phyloP scores from a whole-genome alignment of 2,888 invertebrate species.

The Dermolepida albohirtum region DNA sequence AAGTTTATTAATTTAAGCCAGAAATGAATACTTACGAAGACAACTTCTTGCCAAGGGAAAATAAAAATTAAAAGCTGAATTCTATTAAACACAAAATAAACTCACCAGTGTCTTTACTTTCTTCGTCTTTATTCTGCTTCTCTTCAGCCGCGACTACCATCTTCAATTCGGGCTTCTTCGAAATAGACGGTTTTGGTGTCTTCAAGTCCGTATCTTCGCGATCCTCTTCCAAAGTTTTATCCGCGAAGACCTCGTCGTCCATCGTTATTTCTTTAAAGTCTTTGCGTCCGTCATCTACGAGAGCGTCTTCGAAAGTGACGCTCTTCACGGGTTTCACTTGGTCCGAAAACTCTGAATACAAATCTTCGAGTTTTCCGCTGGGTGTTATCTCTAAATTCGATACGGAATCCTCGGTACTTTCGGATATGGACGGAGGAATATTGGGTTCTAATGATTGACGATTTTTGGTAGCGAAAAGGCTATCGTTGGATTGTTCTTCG shows the following conservation, averaged over 20 bases:
- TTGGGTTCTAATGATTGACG: constrained; percentile 49
- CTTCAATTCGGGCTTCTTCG: too few species aligned
- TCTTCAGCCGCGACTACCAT: too few species aligned
- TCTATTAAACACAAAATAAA: neutral
- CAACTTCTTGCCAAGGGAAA: too few species aligned
- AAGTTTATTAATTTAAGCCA: too few species aligned
- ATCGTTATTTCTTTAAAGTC: neutral
- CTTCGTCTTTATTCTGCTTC: too few species aligned
- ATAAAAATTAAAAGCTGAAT: too few species aligned
- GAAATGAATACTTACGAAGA: too few species aligned
- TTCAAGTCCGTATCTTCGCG: too few species aligned
- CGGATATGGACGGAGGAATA: constrained; percentile 27
- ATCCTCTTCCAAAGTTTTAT: too few species aligned
- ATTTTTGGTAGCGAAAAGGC: constrained; percentile 54
- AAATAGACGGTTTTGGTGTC: too few species aligned
- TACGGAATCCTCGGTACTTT: constrained; percentile 20
- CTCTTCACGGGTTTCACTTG: constrained; percentile 31
- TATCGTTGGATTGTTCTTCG: constrained; percentile 57
- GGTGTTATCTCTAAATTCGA: constrained; percentile 51
- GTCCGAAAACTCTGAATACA: constrained; percentile 38
- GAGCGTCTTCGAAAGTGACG: constrained; percentile 22
- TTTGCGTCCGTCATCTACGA: neutral
- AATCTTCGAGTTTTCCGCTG: constrained; percentile 49
- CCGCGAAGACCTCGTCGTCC: too few species aligned
- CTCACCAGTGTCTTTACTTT: constrained; percentile 1